These are phyloP conservation scores for Bombylius discolor DNA, from an alignment of 2,888 invertebrate species.

Conservation along the genomic window DNA sequence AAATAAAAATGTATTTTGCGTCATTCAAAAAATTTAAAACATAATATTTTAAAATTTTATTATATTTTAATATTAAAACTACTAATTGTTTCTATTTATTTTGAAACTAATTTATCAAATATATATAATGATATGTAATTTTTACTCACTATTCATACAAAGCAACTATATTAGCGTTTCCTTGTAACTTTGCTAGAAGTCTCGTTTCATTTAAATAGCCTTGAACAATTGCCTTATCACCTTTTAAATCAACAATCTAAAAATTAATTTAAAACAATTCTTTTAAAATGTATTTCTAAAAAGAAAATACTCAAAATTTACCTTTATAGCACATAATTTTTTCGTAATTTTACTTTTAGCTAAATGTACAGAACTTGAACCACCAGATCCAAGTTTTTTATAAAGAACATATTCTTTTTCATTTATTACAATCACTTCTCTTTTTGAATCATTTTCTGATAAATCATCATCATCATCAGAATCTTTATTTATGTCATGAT, in stretches of 20 bases:
- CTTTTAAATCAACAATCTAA: slow-evolving; percentile 69
- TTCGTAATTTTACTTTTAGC: slow-evolving; percentile 24
- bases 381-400: slow-evolving; percentile 72
- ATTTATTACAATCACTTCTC: slow-evolving; percentile 50
- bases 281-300: too few relatives aligned
- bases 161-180: slow-evolving; percentile 67
- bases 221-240: slow-evolving; percentile 55
- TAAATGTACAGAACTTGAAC: slow-evolving; percentile 68
- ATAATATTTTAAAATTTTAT: background rate
- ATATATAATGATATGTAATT: background rate
- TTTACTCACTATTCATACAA: slow-evolving; percentile 74
- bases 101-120: background rate
- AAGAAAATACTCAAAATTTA: slow-evolving; percentile 6
- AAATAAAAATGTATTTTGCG: too few relatives aligned
- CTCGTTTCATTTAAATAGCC: slow-evolving; percentile 84
- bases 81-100: background rate
- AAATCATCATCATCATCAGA: background rate
- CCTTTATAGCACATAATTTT: slow-evolving; percentile 30
- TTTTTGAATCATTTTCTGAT: slow-evolving; percentile 13
- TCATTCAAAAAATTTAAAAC: too few relatives aligned
- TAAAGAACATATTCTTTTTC: slow-evolving; percentile 58
- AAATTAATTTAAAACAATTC: too few relatives aligned
- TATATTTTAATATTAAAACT: background rate
- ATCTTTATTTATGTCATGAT: background rate
- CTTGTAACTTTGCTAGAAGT: slow-evolving; percentile 65